Base-by-base conservation (phyloP, 2,888 invertebrate genomes). In the Nematopogon swammerdamellus region DNA sequence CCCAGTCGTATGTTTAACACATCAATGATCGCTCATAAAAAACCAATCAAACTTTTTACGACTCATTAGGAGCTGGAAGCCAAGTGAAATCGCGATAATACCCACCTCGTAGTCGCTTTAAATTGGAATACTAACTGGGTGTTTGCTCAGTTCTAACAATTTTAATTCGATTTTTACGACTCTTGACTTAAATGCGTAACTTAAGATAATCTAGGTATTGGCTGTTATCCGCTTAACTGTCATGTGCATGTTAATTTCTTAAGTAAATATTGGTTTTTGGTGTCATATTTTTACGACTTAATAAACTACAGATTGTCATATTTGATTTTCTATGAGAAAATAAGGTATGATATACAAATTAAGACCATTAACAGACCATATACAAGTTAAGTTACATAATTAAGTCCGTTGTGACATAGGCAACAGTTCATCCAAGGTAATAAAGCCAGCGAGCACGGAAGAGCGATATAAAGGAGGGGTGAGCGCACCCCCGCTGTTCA, bases 401-500 rank as follows among this genome's bases (percentile, higher is more conserved):
- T n/a, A n/a, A n/a, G n/a, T n/a, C n/a, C n/a, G 25, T 25, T 25
- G 8, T n/a, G n/a, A n/a, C n/a, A n/a, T n/a, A 8, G 25, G 25
- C 25, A 25, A 25, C 25, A 25, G 25, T 25, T 25, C 25, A 25
- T 25, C 25, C 5, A 25, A 25, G 25, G 4, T 25, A 25, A 25
- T 25, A 25, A 8, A 25, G 25, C 25, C 25, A 25, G 25, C 8
- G 8, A 25, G 8, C 25, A 25, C 25, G 25, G 25, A 25, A 25
- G 25, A n/a, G n/a, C n/a, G 25, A 25, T 8, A 25, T 25, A 25
- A 25, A 25, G 25, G 4, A 8, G 25, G 25, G 25, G 25, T 25
- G 25, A 25, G 36, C n/a, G n/a, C 36, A 36, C 36, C 36, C 36
- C n/a, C 3, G n/a, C 36, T 3, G 8, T 3, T 6, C 64, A 61